Evolutionary conservation across 1,140 invertebrate species (phyloP).

Genomic region (Condylostylus longicornis): DNA sequence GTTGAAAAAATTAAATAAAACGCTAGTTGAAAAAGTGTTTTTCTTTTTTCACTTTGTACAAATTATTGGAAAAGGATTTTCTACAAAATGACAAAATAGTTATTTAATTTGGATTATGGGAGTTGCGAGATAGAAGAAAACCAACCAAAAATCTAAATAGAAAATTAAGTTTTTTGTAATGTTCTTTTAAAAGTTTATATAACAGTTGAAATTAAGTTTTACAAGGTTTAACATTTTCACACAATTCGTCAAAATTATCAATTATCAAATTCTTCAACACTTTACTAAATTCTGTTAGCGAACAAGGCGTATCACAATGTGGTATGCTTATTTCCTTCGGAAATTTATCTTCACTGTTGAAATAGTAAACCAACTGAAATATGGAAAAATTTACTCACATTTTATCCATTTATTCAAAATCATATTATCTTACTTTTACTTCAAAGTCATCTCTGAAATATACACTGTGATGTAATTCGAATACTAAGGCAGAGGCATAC

Average conservation of each 20-base stretch:
- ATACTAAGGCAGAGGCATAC: constrained; percentile 49
- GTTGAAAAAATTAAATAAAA: constrained; percentile 3
- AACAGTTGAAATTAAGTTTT: not conserved
- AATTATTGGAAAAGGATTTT: too few relatives aligned
- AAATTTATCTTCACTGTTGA: constrained; percentile 30
- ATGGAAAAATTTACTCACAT: constrained; percentile 5
- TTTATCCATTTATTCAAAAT: too few relatives aligned
- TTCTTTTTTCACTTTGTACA: too few relatives aligned
- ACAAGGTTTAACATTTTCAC: constrained; percentile 28
- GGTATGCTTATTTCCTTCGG: constrained; percentile 33
- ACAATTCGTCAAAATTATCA: constrained; percentile 37
- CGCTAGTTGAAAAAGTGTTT: too few relatives aligned
- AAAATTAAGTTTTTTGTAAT: too few relatives aligned
- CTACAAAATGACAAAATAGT: too few relatives aligned
- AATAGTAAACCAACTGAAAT: constrained; percentile 27
- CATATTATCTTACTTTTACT: constrained; percentile 31
- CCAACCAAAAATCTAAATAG: too few relatives aligned
- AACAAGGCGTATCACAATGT: constrained; percentile 34
- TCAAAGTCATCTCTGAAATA: constrained; percentile 30
- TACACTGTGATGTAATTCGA: constrained; percentile 44
- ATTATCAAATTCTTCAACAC: constrained; percentile 34
- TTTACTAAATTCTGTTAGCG: constrained; percentile 31
- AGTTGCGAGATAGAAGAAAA: too few relatives aligned
- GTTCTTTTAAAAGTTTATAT: too few relatives aligned
- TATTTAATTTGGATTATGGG: too few relatives aligned